These are phyloP conservation scores for Mamestra brassicae DNA, from an alignment of 2,888 invertebrate species.

Conservation along the genomic window DNA sequence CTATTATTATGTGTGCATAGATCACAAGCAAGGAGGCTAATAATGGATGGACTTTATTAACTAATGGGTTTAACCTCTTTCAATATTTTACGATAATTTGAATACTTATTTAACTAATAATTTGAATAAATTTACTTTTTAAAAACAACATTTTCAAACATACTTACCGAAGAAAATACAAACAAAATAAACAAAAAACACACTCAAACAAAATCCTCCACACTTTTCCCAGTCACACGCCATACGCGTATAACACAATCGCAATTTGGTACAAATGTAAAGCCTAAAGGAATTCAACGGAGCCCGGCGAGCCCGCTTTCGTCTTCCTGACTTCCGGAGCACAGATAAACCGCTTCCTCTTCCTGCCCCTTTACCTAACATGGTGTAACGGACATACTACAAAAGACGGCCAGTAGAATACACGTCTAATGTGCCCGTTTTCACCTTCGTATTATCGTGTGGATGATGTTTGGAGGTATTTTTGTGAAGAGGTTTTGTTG, in stretches of 20 bases:
- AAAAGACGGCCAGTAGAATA: conserved; percentile 84
- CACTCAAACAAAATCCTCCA: conserved; percentile 33
- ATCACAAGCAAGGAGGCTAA: background rate
- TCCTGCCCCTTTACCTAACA: conserved; percentile 89
- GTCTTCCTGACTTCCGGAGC: conserved; percentile 89
- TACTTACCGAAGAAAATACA: background rate
- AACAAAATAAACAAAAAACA: conserved; percentile 18
- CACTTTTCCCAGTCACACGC: conserved; percentile 38
- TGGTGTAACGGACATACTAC: conserved; percentile 86
- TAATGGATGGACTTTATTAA: background rate
- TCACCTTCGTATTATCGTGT: conserved; percentile 69
- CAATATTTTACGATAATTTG: too few relatives aligned
- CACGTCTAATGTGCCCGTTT: conserved; percentile 78
- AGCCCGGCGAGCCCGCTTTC: conserved; percentile 80
- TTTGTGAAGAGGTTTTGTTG: background rate
- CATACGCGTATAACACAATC: conserved; percentile 71
- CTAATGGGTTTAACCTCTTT: too few relatives aligned
- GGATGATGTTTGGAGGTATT: conserved; percentile 48
- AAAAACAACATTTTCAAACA: background rate
- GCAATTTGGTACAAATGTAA: conserved; percentile 81
- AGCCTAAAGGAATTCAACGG: conserved; percentile 85
- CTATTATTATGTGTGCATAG: too few relatives aligned
- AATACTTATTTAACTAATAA: too few relatives aligned
- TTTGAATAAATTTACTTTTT: background rate
- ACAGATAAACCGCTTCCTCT: conserved; percentile 90